Conservation (phyloP, 2,113 vertebrate species). For the Melanerpes aurifrons region DNA sequence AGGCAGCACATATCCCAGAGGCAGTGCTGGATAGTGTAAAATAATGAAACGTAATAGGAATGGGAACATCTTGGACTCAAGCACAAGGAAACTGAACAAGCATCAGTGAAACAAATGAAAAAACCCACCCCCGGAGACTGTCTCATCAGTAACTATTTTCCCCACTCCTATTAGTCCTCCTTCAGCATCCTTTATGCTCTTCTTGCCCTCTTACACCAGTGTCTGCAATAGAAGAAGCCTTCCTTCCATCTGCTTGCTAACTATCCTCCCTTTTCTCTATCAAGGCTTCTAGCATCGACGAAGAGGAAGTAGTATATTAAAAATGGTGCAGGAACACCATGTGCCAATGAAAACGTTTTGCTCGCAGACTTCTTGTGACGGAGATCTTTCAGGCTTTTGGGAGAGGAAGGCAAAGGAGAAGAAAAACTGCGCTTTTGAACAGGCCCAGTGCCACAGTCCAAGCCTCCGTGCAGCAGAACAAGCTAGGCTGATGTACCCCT, state of each 20-base stretch:
- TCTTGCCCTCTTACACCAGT: neutral
- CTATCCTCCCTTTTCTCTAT: neutral
- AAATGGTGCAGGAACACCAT: accelerated
- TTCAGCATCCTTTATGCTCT: neutral
- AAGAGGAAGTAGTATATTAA: neutral
- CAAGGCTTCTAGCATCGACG: accelerated
- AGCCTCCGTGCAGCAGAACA: accelerated
- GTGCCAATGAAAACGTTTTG: neutral
- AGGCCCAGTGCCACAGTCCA: no score
- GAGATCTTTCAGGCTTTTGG: neutral
- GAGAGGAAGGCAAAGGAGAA: neutral
- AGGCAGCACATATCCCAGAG: neutral
- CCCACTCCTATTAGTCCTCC: neutral
- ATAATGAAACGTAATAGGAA: neutral
- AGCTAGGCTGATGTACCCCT: neutral
- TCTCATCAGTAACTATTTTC: neutral
- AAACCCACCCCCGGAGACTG: neutral
- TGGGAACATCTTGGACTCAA: neutral
- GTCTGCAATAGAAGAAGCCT: neutral
- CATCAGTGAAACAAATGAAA: neutral
- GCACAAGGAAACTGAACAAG: neutral
- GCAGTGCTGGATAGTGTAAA: neutral
- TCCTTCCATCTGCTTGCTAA: no score
- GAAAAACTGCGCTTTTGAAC: accelerated
- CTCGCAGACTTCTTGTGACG: no score